Conservation (phyloP, 2,113 vertebrate genomes). For the Prionailurus viverrinus region DNA sequence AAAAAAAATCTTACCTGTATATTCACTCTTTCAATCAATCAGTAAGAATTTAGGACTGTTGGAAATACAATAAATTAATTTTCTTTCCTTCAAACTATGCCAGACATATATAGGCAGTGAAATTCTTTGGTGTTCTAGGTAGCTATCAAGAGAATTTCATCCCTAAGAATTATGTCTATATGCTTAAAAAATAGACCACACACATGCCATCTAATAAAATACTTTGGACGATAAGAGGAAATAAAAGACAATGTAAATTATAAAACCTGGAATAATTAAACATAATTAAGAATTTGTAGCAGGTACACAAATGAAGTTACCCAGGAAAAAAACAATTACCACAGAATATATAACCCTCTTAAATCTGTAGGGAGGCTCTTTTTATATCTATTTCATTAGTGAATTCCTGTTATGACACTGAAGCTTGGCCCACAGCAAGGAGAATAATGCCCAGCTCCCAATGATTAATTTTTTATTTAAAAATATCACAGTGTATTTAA, state of each 20-base stretch:
- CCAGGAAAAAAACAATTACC: slow-evolving; percentile 55
- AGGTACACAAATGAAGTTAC: slow-evolving; percentile 64
- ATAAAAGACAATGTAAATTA: slow-evolving; percentile 45
- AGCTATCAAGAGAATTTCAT: not conserved
- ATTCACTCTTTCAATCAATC: not conserved
- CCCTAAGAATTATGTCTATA: not conserved
- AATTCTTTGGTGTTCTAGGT: not conserved
- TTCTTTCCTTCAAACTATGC: not conserved
- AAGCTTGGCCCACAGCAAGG: slow-evolving; percentile 11
- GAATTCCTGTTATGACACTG: not conserved
- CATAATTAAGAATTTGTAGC: slow-evolving; percentile 60
- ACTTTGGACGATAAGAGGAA: not conserved
- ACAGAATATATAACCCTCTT: slow-evolving; percentile 50
- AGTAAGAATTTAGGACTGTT: not conserved
- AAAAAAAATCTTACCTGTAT: not conserved
- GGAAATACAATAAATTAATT: not conserved
- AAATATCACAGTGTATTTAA: slow-evolving; percentile 61
- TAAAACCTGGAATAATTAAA: slow-evolving; percentile 54
- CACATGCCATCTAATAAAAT: not conserved
- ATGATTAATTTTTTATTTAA: slow-evolving; percentile 58
- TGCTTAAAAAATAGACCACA: not conserved
- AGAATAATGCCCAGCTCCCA: slow-evolving; percentile 9
- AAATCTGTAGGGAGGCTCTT: slow-evolving; percentile 45
- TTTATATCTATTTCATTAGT: slow-evolving; percentile 53
- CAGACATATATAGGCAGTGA: not conserved